A percentile compares a stretch with the other conserved stretches of the same genome.
phyloP scores from a whole-genome alignment of 2,888 invertebrate species.

The Brenthis daphne region DNA sequence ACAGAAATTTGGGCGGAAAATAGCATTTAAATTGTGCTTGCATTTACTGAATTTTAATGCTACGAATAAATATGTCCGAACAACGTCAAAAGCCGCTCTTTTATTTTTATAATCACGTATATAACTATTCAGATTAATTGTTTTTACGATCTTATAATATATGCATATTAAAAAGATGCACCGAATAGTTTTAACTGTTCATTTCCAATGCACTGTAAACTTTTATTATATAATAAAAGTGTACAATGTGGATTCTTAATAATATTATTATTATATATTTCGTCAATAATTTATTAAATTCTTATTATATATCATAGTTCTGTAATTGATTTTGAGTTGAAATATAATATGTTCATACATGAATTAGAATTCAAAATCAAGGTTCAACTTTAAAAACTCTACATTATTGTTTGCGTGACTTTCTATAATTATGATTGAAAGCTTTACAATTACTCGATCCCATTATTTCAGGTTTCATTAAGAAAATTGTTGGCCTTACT shows the following conservation, averaged over 20 bases:
- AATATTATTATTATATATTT: too few relatives aligned
- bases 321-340: too few relatives aligned
- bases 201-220: too few relatives aligned
- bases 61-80: conserved; percentile 68
- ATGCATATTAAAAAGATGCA: too few relatives aligned
- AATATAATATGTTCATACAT: neutral
- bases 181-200: too few relatives aligned
- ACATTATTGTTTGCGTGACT: conserved; percentile 73
- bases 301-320: too few relatives aligned
- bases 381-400: conserved; percentile 44
- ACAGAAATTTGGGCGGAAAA: conserved; percentile 74
- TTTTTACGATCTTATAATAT: neutral
- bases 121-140: neutral
- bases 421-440: conserved; percentile 69
- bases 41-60: conserved; percentile 74
- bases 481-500: conserved; percentile 76
- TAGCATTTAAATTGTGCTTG: conserved; percentile 75
- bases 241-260: too few relatives aligned
- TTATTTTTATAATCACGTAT: conserved; percentile 14
- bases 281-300: too few relatives aligned
- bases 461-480: conserved; percentile 72
- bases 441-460: conserved; percentile 65
- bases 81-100: conserved; percentile 21
- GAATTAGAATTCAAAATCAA: neutral
- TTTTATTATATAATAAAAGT: too few relatives aligned